Evolutionary conservation across 2,888 invertebrate species (phyloP).

Genomic region (Archips xylosteana): DNA sequence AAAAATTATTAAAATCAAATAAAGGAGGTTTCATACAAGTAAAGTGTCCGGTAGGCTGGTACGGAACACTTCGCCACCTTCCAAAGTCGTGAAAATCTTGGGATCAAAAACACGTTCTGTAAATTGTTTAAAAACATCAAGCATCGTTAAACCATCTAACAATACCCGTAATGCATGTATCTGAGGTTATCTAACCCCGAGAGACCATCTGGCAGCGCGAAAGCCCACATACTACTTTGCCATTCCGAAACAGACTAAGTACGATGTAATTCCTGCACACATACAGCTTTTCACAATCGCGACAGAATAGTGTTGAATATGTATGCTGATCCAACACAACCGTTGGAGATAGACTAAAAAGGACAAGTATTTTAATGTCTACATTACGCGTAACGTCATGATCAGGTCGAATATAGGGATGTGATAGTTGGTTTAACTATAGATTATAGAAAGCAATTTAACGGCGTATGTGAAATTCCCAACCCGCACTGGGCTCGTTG

Average conservation of each 20-base stretch:
- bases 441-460: not conserved
- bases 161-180: slow-evolving; percentile 39
- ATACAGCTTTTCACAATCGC: slow-evolving; percentile 31
- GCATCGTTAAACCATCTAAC: slow-evolving; percentile 33
- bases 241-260: slow-evolving; percentile 34
- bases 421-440: slow-evolving; percentile 28
- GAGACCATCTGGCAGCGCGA: slow-evolving; percentile 63
- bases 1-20: too few species aligned
- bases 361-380: slow-evolving; percentile 72
- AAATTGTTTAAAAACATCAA: slow-evolving; percentile 19
- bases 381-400: slow-evolving; percentile 60
- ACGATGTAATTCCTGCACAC: slow-evolving; percentile 20
- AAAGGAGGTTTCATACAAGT: too few species aligned
- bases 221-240: slow-evolving; percentile 54
- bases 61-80: too few species aligned
- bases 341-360: slow-evolving; percentile 54
- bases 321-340: slow-evolving; percentile 42
- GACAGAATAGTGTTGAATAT: slow-evolving; percentile 31
- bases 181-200: slow-evolving; percentile 47
- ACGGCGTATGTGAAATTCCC: too few species aligned
- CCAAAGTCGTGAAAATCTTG: not conserved
- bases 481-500: too few species aligned
- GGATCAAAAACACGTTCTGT: not conserved
- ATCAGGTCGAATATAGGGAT: slow-evolving; percentile 49
- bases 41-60: too few species aligned